Base-by-base conservation (phyloP, 2,113 vertebrate species). In the Aramus guarauna region DNA sequence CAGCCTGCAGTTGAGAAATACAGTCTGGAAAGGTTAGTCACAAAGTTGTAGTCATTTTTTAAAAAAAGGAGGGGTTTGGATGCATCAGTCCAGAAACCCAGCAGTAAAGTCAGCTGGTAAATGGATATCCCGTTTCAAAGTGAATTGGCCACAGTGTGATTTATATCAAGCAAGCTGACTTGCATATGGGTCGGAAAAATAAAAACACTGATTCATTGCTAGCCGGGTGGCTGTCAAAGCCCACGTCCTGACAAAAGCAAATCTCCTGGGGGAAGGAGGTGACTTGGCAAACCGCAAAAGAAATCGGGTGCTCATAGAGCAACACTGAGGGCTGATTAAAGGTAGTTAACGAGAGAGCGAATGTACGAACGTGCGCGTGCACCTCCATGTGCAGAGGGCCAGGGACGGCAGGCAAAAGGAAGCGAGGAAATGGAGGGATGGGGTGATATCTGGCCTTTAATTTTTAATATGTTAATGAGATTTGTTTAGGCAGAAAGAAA, bases 161-260 rank as follows among this genome's bases (percentile, higher is more conserved):
- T 98, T 97, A 97, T 96, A 97, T 95, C 97, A 92, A 97, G 95
- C 88, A 94, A 96, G 95, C 96, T 96, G 97, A 98, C 95, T 97
- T 96, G 94, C 95, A 95, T 97, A 96, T 95, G 97, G 96, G 93
- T 97, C 95, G 96, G 93, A 97, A 97, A 98, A 98, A 97, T 97
- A 97, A 98, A 97, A 97, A 95, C 32, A 82, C 96, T 97, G 97
- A 98, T 98, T 98, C 97, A 97, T 78, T 47, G 88, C 96, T 97
- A 96, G 83, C 72, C 15, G 97, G 85, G 96, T 96, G 95, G 87
- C 93, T 95, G 84, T 96, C 92, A 94, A 68, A 97, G 90, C 88
- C 90, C 19, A 24, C 3, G 59, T 87, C 90, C 90, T 94, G 58
- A 73, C 88, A 73, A 94, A 93, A 85, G 95, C 94, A 96, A 81